Percentiles rank a stretch among this genome's conserved stretches.
Evolutionary conservation across 2,797 vertebrate species (phyloP).

Genomic region (Acanthopagrus latus): DNA sequence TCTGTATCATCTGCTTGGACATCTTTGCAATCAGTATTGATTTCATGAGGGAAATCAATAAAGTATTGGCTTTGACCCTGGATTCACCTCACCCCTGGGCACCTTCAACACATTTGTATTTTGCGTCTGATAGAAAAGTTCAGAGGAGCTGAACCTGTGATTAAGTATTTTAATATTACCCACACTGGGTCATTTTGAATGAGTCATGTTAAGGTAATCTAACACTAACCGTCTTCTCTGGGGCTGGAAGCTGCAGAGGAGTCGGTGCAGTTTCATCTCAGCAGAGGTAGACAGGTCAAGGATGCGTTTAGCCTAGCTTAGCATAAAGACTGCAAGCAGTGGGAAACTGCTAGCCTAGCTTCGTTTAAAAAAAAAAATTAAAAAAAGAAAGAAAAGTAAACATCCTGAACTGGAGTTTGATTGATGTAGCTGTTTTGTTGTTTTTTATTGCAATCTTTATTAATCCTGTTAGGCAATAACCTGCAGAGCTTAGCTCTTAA

Average conservation of each 20-base stretch:
- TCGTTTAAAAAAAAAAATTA: neutral
- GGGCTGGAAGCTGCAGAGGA: neutral
- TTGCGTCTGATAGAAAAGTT: neutral
- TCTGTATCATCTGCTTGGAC: neutral
- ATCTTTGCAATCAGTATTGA: slow-evolving; percentile 15
- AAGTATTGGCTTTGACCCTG: slow-evolving; percentile 1
- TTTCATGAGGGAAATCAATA: neutral
- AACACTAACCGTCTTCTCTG: too few relatives aligned
- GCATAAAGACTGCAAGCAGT: neutral
- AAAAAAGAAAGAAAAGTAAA: neutral
- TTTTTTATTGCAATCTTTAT: neutral
- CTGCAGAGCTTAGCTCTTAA: too few relatives aligned
- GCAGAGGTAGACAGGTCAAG: neutral
- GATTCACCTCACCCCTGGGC: neutral
- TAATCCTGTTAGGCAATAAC: neutral
- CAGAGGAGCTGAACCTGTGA: neutral
- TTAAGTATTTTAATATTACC: too few relatives aligned
- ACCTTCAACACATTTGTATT: neutral
- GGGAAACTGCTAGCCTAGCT: slow-evolving; percentile 11
- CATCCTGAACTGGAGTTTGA: neutral
- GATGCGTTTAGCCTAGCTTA: slow-evolving; percentile 9
- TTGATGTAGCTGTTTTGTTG: neutral
- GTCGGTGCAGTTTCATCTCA: neutral
- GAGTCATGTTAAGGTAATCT: too few relatives aligned
- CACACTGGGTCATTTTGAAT: too few relatives aligned